Base-by-base conservation (phyloP, 53 echinoderm and acorn worm species). In the Patiria pectinifera region DNA sequence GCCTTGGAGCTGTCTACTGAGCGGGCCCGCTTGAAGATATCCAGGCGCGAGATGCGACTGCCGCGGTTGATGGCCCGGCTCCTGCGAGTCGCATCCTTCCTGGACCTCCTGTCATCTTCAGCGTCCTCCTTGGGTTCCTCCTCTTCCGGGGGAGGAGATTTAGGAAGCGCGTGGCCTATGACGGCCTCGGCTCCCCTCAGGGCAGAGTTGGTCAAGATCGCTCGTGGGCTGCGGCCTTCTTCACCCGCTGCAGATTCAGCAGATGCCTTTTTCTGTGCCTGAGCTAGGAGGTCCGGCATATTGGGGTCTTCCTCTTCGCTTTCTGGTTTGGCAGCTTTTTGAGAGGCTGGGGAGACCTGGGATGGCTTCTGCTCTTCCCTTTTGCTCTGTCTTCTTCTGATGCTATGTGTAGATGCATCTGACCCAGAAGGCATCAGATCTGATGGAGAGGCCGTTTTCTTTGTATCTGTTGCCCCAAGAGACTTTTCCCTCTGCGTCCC, bases 181-280 rank as follows among this genome's bases (percentile, higher is more conserved):
- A 93, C 94, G 16, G 97, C 97, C 59, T 93, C 97, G n/a, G 97
- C 97, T 5, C 97, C 97, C 82, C 93, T 94, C 19, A 97, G 95
- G 7, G 95, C 97, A 13, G 97, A 97, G 49, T 94, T 94, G 6
- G 97, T 95, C 35, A 97, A 94, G 82, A 94, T 94, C 11, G 95
- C 94, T 2, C 95, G 84, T 13, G 90, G 80, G 90, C 90, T 90
- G 10, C 88, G 77, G 11, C 26, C 18, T 23, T 14, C 93, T 46
- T 93, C 96, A 22, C 91, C 92, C 12, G 79, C 76, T 22, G 87
- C 59, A 69, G 92, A 86, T 47, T 93, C 89, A 12, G 79, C 92
- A 75, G 93, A 93, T 58, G 93, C 85, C 85, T 89, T 84, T 49
- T 92, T 84, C 63, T 92, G 95, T 14, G 96, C 93, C 83, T 96